phyloP scores from a whole-genome alignment of 2,888 invertebrate species.

The Myathropa florea region DNA sequence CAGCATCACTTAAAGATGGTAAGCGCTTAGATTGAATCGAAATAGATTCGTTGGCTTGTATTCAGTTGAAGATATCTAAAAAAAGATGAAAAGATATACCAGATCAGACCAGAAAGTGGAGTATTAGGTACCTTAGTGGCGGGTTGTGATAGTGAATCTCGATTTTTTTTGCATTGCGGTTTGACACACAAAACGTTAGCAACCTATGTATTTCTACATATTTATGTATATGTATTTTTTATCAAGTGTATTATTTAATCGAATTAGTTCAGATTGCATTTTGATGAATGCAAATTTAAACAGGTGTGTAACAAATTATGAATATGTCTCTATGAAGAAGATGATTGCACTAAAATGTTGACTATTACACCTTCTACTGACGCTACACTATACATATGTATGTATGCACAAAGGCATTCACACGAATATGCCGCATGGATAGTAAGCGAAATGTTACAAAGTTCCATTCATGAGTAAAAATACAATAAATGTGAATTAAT shows the following conservation, averaged over 20 bases:
- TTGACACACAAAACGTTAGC: constrained; percentile 3
- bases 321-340: neutral
- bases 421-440: too few relatives aligned
- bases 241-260: constrained; percentile 4
- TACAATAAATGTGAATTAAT: too few relatives aligned
- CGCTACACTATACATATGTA: neutral
- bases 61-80: constrained; percentile 14
- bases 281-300: constrained; percentile 25
- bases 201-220: neutral
- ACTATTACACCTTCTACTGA: neutral
- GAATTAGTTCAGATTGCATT: neutral
- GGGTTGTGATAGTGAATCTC: constrained; percentile 40
- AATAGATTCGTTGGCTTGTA: constrained; percentile 16
- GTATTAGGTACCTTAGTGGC: constrained; percentile 1
- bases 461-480: too few relatives aligned
- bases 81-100: neutral
- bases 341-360: neutral
- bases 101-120: constrained; percentile 5
- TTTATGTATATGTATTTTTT: neutral
- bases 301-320: constrained; percentile 15
- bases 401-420: neutral
- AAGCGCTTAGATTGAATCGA: constrained; percentile 30
- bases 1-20: constrained; percentile 20
- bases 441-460: too few relatives aligned
- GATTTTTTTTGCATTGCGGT: constrained; percentile 31